Percentiles rank a stretch among this genome's conserved stretches.
Evolutionary conservation across 1,140 invertebrate genomes (phyloP).

Genomic region (Neelides sp.): DNA sequence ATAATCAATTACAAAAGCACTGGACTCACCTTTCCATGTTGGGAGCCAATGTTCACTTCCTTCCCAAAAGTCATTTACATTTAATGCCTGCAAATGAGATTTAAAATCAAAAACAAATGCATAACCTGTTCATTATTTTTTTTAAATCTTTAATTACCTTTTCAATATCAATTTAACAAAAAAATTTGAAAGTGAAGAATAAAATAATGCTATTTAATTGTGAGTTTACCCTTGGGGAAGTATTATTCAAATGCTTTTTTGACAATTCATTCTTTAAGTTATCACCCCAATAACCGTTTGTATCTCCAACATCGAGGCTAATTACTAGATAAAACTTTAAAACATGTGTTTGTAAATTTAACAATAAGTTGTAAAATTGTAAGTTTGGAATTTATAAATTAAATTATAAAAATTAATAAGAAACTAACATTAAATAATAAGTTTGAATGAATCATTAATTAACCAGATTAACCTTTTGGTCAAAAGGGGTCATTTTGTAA

Average conservation of each 20-base stretch:
- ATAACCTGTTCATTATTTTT: not conserved
- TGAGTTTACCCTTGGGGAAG: not conserved
- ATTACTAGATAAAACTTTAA: not conserved
- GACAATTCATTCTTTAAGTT: too few species aligned
- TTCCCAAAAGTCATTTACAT: constrained; percentile 46
- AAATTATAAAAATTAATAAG: not conserved
- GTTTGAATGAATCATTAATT: too few species aligned
- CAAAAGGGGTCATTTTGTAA: constrained; percentile 51
- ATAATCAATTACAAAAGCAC: constrained; percentile 47
- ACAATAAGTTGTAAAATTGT: not conserved
- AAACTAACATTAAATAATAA: constrained; percentile 1
- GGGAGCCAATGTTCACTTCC: constrained; percentile 42
- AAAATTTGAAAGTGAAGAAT: constrained; percentile 6
- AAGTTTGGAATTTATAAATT: not conserved
- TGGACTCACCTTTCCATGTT: constrained; percentile 44
- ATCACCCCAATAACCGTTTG: constrained; percentile 43
- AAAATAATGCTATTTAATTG: constrained; percentile 17
- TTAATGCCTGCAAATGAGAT: constrained; percentile 29
- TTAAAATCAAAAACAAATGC: not conserved
- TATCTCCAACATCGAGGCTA: constrained; percentile 4
- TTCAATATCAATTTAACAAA: not conserved
- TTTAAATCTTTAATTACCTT: not conserved
- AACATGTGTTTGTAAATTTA: not conserved
- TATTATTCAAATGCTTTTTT: too few species aligned
- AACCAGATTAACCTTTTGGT: constrained; percentile 51